A percentile compares a stretch with the other conserved stretches of the same genome.
Conservation (phyloP, 2,113 vertebrate genomes). For the Paralichthys olivaceus region DNA sequence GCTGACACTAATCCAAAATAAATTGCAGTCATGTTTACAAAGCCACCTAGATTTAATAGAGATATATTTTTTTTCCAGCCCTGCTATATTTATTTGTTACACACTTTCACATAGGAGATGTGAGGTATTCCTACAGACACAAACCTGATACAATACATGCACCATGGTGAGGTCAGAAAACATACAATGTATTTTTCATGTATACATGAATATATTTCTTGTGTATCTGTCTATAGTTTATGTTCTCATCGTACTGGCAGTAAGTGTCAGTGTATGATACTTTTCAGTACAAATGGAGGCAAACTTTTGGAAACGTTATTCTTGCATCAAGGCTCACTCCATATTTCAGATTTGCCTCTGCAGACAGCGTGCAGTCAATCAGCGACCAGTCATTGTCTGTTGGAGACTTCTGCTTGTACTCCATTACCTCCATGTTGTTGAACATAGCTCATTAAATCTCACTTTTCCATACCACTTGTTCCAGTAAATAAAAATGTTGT, state of each 20-base stretch:
- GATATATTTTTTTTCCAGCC: no score
- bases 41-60: background rate
- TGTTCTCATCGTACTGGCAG: no score
- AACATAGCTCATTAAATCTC: constrained; percentile 77
- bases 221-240: no score
- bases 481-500: constrained; percentile 84
- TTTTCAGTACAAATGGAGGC: background rate
- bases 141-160: no score
- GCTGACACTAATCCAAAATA: constrained; percentile 65
- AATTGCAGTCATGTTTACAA: constrained; percentile 30
- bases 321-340: constrained; percentile 8
- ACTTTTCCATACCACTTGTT: constrained; percentile 74
- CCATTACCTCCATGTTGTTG: constrained; percentile 67
- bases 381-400: constrained; percentile 37
- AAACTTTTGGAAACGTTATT: constrained; percentile 16
- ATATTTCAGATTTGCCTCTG: constrained; percentile 6
- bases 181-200: background rate
- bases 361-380: constrained; percentile 43
- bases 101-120: no score
- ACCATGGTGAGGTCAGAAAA: no score
- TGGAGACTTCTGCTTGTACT: constrained; percentile 54
- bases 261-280: background rate
- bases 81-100: no score
- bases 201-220: no score
- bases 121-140: no score